Conservation (phyloP, 2,888 invertebrate species). For the Cephus nigrinus region DNA sequence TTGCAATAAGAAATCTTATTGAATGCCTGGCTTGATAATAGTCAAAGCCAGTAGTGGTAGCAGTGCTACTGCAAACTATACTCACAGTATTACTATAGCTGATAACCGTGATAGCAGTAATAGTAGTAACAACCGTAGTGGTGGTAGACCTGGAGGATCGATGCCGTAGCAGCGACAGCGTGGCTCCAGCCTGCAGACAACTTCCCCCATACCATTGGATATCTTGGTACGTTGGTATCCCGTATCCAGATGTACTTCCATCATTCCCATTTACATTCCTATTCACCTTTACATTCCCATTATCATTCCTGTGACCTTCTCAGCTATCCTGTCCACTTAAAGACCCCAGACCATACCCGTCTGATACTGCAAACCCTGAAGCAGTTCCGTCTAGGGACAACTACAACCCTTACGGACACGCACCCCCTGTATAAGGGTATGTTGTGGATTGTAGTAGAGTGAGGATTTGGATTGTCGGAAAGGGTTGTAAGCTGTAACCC, state of each 20-base stretch:
- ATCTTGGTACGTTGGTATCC: conserved; percentile 4
- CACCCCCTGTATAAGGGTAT: not conserved
- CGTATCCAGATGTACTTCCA: not conserved
- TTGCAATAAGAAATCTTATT: not conserved
- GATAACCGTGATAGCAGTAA: not conserved
- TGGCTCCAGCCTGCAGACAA: conserved; percentile 54
- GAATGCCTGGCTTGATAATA: not conserved
- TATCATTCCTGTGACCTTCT: conserved; percentile 40
- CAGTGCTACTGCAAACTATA: not conserved
- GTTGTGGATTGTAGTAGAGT: not conserved
- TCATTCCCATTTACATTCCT: not conserved
- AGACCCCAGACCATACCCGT: not conserved
- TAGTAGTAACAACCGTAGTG: not conserved
- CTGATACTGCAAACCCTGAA: not conserved
- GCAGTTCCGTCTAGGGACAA: not conserved
- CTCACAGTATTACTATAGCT: not conserved
- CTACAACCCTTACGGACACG: not conserved
- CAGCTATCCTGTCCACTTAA: not conserved
- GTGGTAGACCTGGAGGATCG: conserved; percentile 24
- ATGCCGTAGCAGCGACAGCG: conserved; percentile 58
- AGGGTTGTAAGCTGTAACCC: not conserved
- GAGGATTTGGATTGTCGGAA: not conserved
- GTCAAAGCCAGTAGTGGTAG: not conserved
- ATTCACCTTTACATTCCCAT: conserved; percentile 34
- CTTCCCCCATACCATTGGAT: conserved; percentile 11